Evolutionary conservation across 2,797 vertebrate species (phyloP), one percentile per base, ranked within the genome.

Genomic region (Sebastes matsubarae): DNA sequence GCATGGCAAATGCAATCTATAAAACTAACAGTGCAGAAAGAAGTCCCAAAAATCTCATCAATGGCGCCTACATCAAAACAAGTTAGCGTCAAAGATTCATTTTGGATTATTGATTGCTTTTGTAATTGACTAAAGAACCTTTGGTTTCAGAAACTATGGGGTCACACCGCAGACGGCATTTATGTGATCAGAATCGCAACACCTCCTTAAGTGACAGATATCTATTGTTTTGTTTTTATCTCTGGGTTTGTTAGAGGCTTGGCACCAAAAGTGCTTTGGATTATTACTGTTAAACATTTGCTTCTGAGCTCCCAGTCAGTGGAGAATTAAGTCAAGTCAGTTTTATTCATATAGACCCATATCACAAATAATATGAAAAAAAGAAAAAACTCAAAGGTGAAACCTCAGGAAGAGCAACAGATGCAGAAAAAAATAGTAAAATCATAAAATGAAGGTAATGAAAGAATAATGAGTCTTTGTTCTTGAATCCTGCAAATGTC

Each of bases 91-190:
- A 84, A 85, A 83, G 81, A 89, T 87, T 91, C 81, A 89, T 89
- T 91, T 86, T 85, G 63, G 86, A 83, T 94, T 92, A 95, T 94
- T 94, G 94, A 95, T 95, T 90, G 89, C 72, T 88, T 94, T 88
- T 91, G 82, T 93, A 92, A 95, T 92, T 91, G 91, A 86, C 86
- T 87, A 58, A 82, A 89, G 78, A 90, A 77, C 69, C 80, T 80
- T 88, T 87, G 75, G 74, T 85, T 87, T 78, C 73, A 84, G 83
- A 80, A 84, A 77, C 67, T 75, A 83, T 79, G 71, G 77, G 63
- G 72, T 86, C 12, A 30, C 64, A 69, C 30, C 55, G 71, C 70
- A 75, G 69, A 79, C 59, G 61, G 75, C 50, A 60, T 85, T 74
- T 79, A 70, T 91, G 92, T 92, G 93, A 91, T 87, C 73, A 76